Percentiles rank a stretch among this genome's conserved stretches.
Conservation (phyloP, 1,140 invertebrate species). For the Zaprionus camerounensis region DNA sequence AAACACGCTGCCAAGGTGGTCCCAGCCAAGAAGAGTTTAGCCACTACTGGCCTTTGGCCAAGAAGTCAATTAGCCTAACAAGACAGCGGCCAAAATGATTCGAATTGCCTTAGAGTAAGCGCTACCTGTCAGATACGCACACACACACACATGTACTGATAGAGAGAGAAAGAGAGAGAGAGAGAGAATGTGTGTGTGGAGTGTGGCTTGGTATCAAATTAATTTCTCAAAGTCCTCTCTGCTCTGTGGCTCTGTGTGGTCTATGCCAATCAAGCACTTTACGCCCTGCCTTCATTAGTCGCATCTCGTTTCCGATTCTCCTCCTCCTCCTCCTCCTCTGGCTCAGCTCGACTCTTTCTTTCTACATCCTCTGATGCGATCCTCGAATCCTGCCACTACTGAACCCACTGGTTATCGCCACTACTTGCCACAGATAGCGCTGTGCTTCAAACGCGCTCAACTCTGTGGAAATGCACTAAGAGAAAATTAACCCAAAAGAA, state of each 20-base stretch:
- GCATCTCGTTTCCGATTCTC: conserved; percentile 22
- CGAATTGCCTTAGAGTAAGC: conserved; percentile 28
- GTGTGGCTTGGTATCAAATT: conserved; percentile 59
- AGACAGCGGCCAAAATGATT: conserved; percentile 61
- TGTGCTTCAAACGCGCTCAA: conserved; percentile 17
- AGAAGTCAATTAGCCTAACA: conserved; percentile 81
- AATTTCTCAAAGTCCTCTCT: conserved; percentile 54
- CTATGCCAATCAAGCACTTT: conserved; percentile 82
- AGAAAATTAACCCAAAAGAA: background rate
- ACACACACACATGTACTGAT: background rate
- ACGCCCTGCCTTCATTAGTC: conserved; percentile 75
- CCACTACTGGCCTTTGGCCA: conserved; percentile 29
- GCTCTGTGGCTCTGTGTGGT: conserved; percentile 68
- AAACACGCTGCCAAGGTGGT: conserved; percentile 65
- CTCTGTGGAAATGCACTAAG: conserved; percentile 21
- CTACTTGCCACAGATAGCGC: conserved; percentile 43
- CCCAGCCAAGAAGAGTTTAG: conserved; percentile 28
- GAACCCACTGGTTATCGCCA: conserved; percentile 45
- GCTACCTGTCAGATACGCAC: conserved; percentile 17
- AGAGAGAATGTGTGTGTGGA: conserved; percentile 13
- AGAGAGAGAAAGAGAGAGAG: background rate
- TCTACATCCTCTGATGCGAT: background rate
- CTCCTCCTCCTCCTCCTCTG: background rate
- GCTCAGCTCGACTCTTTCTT: background rate
- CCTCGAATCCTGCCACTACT: conserved; percentile 3